phyloP scores from a whole-genome alignment of 1,140 invertebrate species.

The Streblospio benedicti region DNA sequence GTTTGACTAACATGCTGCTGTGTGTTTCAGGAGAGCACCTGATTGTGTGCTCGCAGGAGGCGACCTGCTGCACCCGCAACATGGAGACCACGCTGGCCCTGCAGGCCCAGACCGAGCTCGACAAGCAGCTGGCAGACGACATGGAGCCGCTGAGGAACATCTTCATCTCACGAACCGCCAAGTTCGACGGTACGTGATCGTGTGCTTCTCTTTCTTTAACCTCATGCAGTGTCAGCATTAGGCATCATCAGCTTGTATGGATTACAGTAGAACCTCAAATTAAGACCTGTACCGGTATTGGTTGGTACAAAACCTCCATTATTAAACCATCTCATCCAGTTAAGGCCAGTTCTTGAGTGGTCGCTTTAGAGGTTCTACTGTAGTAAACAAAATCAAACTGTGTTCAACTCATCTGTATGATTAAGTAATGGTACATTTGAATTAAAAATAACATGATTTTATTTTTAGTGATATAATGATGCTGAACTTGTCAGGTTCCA shows the following conservation, averaged over 20 bases:
- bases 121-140: constrained; percentile 33
- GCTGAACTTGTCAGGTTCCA: too few relatives aligned
- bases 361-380: too few relatives aligned
- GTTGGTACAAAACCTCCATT: too few relatives aligned
- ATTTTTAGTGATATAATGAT: too few relatives aligned
- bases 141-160: constrained; percentile 33
- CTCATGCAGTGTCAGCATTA: not conserved
- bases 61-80: constrained; percentile 47
- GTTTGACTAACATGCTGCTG: too few relatives aligned
- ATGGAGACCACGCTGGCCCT: constrained; percentile 45
- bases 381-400: too few relatives aligned
- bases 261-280: not conserved
- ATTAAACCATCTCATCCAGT: too few relatives aligned
- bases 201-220: constrained; percentile 8
- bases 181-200: constrained; percentile 45
- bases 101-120: constrained; percentile 42
- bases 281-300: too few relatives aligned
- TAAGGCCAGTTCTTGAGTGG: too few relatives aligned
- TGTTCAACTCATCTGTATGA: too few relatives aligned
- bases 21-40: constrained; percentile 24
- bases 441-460: too few relatives aligned
- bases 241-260: not conserved
- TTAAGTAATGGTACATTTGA: too few relatives aligned
- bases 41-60: constrained; percentile 38
- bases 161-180: constrained; percentile 36